A percentile compares a stretch with the other conserved stretches of the same genome.
These are phyloP conservation scores for Caretta caretta DNA, from an alignment of 2,113 vertebrate genomes.

Conservation along the genomic window DNA sequence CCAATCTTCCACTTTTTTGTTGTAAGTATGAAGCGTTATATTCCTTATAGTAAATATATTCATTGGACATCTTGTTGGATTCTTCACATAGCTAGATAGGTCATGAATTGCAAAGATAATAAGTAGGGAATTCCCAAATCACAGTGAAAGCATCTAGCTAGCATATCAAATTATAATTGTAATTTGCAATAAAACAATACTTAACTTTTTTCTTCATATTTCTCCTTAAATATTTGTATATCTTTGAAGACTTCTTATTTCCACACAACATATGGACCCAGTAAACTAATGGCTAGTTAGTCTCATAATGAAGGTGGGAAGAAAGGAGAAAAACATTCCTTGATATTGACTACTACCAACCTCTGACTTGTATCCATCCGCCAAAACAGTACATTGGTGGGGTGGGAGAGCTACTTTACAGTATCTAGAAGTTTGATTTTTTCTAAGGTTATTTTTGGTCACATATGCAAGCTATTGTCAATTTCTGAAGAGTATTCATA, in stretches of 20 bases:
- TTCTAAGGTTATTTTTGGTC: not conserved
- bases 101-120: not conserved
- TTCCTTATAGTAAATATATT: not conserved
- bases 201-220: not conserved
- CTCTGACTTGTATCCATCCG: not conserved
- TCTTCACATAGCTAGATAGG: not conserved
- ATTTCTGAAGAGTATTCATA: not conserved
- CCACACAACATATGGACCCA: not conserved
- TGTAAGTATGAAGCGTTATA: rapidly evolving
- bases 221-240: not conserved
- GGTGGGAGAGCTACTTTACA: not conserved
- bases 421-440: not conserved
- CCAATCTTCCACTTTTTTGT: not conserved
- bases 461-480: not conserved
- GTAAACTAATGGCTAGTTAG: not conserved
- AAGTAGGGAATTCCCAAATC: not conserved
- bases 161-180: not conserved
- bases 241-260: not conserved
- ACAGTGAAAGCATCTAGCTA: not conserved
- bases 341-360: not conserved
- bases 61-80: not conserved
- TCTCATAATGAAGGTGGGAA: not conserved
- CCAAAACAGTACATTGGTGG: not conserved
- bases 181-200: not conserved
- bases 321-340: not conserved